Evolutionary conservation across 1,140 invertebrate genomes (phyloP).

Genomic region (Rhopalosiphum maidis): DNA sequence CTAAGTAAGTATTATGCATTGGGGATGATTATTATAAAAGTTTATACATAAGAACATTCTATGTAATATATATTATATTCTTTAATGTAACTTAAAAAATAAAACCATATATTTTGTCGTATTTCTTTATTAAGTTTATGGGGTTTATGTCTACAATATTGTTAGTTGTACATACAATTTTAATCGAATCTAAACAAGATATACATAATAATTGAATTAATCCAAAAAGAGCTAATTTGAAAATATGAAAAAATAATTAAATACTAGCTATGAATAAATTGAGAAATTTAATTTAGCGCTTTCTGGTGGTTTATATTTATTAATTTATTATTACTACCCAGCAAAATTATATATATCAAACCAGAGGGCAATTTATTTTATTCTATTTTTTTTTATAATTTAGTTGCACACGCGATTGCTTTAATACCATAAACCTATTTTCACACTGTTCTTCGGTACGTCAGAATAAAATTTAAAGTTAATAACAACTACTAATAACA

Average conservation of each 20-base stretch:
- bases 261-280: not conserved
- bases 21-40: not conserved
- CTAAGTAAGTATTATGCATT: not conserved
- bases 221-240: not conserved
- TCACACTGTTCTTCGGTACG: no score
- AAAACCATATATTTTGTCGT: not conserved
- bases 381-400: not conserved
- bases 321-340: not conserved
- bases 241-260: not conserved
- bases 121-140: not conserved
- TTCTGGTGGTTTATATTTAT: not conserved
- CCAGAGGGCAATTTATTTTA: not conserved
- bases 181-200: not conserved
- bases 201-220: not conserved
- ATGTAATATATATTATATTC: not conserved
- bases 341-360: not conserved
- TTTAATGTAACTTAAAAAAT: slow-evolving; percentile 19
- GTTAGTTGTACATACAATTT: slow-evolving; percentile 1
- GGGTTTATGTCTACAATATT: not conserved
- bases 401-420: not conserved
- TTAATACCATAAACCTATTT: not conserved
- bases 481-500: no score
- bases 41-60: not conserved
- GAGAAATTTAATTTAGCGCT: not conserved
- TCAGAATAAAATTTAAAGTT: no score